Base-by-base conservation (phyloP, 2,113 vertebrate species). In the Murina feae region DNA sequence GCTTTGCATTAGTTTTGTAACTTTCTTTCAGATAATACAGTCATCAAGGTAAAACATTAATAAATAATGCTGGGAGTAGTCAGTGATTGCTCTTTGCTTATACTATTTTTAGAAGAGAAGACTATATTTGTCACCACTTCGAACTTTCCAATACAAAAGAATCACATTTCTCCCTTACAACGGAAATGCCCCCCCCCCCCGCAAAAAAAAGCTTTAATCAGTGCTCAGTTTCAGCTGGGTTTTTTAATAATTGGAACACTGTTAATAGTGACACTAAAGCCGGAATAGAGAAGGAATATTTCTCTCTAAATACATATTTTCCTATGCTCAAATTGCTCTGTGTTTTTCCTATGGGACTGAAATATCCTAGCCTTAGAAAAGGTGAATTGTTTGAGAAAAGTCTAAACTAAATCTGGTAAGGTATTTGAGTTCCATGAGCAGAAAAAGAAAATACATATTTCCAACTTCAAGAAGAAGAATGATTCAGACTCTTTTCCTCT, bases 371-470 rank as follows among this genome's bases (percentile, higher is more conserved):
- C 37, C 30, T 63, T 90, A 47, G 44, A 92, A 83, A 95, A 93
- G 12, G 55, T 95, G 55, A 93, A 82, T 95, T 95, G 95, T 90
- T 92, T 89, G 63, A 93, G 78, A 80, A 80, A 96, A 86, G 30
- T 86, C 37, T 90, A 65, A 96, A 90, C 39, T 89, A 89, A 86
- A 95, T 88, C 58, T 75, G 75, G 76, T 96, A 90, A 93, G 28
- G 55, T 84, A 39, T 82, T 96, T 94, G 55, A 79, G 82, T 88
- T 90, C 71, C 14, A 0, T 95, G 90, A 96, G 44, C 81, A 86
- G 75, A 76, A 95, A 96, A 94, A 68, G 60, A 93, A 95, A 97
- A 93, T 79, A 95, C 28, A 4, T 63, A 93, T 93, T 93, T 96
- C 28, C 44, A 95, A 91, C 49, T 93, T 93, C 89, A 95, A 78